phyloP scores from a whole-genome alignment of 2,113 vertebrate genomes.

The Thamnophis sirtalis region DNA sequence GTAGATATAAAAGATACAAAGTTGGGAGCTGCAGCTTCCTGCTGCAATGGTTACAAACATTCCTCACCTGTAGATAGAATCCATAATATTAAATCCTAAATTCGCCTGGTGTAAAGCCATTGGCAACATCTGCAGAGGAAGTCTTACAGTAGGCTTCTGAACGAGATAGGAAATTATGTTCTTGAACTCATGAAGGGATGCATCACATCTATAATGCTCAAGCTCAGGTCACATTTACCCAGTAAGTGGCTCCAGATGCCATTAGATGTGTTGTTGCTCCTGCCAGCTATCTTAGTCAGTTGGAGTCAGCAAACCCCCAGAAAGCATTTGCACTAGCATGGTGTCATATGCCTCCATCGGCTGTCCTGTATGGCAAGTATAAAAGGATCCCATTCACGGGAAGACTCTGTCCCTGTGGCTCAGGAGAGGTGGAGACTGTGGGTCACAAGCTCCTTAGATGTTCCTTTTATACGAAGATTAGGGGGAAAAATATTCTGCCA shows the following conservation, averaged over 20 bases:
- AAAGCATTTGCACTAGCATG: too few relatives aligned
- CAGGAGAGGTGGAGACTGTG: too few relatives aligned
- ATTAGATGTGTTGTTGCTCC: too few relatives aligned
- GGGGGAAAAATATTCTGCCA: too few relatives aligned
- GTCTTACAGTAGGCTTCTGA: neutral
- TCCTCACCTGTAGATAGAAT: neutral
- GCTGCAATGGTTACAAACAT: neutral
- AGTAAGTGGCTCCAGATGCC: neutral
- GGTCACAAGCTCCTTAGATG: too few relatives aligned
- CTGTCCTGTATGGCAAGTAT: too few relatives aligned
- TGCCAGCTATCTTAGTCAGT: too few relatives aligned
- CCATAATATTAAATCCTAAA: neutral
- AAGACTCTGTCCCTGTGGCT: too few relatives aligned
- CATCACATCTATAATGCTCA: neutral
- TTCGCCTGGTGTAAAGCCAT: neutral
- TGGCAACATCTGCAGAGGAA: neutral
- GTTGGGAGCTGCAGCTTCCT: neutral
- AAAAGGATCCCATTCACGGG: too few relatives aligned
- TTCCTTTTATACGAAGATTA: too few relatives aligned
- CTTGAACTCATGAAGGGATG: neutral
- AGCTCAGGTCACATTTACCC: neutral
- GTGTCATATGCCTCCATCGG: too few relatives aligned
- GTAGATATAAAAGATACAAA: neutral
- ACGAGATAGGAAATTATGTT: neutral
- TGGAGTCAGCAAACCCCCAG: too few relatives aligned